Conservation (phyloP, 2,888 invertebrate species). For the Odontocolon sp. region DNA sequence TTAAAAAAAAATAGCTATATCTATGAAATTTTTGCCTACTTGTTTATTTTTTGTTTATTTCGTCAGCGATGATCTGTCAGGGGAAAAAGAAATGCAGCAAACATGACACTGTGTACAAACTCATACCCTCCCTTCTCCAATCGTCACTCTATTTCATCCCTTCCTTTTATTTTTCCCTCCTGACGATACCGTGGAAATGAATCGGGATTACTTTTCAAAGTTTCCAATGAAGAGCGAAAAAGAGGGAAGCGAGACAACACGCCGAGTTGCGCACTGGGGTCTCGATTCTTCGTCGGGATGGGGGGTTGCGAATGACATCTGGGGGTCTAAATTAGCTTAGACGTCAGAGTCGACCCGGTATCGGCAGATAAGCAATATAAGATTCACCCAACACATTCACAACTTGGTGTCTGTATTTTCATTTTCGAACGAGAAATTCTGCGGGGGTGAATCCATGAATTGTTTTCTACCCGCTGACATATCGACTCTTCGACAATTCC, state of each 20-base stretch:
- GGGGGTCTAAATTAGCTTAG: constrained; percentile 71
- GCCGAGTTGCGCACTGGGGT: constrained; percentile 14
- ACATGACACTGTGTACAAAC: constrained; percentile 17
- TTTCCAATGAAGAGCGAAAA: constrained; percentile 64
- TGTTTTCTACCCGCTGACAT: constrained; percentile 40
- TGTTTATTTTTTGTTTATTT: constrained; percentile 59
- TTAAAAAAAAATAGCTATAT: too few relatives aligned
- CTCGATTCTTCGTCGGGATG: constrained; percentile 1
- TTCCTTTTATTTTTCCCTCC: constrained; percentile 7
- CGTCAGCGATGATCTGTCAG: neutral
- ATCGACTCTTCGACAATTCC: constrained; percentile 17
- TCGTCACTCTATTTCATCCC: neutral
- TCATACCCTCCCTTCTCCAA: constrained; percentile 10
- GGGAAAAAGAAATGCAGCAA: constrained; percentile 22
- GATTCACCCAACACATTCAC: constrained; percentile 3
- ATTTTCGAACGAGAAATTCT: neutral
- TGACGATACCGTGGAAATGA: constrained; percentile 66
- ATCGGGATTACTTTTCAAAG: constrained; percentile 72
- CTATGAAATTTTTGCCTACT: constrained; percentile 49
- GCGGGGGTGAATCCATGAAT: constrained; percentile 24
- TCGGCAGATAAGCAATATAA: constrained; percentile 68
- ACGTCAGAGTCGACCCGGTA: constrained; percentile 65
- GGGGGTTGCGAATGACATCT: constrained; percentile 23
- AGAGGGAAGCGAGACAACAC: constrained; percentile 11
- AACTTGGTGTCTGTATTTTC: neutral